Base-by-base conservation (phyloP, 2,113 vertebrate species). In the Vulpes lagopus region DNA sequence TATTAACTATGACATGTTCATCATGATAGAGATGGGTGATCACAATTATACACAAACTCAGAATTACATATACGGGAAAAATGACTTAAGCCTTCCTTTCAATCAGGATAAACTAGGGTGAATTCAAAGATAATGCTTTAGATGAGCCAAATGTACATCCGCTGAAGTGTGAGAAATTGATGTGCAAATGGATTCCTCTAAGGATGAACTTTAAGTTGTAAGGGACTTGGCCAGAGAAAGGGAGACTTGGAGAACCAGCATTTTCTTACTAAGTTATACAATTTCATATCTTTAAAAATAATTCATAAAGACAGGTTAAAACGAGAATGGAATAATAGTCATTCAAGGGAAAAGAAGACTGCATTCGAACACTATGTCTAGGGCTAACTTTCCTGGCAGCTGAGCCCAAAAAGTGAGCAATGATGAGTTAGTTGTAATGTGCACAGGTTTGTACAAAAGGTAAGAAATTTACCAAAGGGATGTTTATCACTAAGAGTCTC, bases 291-390 rank as follows among this genome's bases (percentile, higher is more conserved):
- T 95, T 51, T 67, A 85, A 83, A 94, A 95, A 89, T 88, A 80
- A 92, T 90, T 97, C 86, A 94, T 85, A 95, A 96, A 96, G 95
- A 78, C 84, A 94, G 67, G 79, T 79, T 96, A 95, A 90, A 95
- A 96, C 23, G 76, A 94, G 73, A 97, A 89, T 83, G 74, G 95
- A 94, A 76, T 73, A 89, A 69, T 19, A 89, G 80, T 71, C 17
- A 19, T 27, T 96, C 20, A 62, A 53, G 62, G 25, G 78, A 62
- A 87, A 95, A 88, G 69, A 96, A 43, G 43, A 43, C 51, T 27
- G 5, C 5, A 30, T 32, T 43, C 69, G 51, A 86, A n/a, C 3
- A 51, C 30, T 51, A 9, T 5, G 49, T 55, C 55, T 73, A 80
- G 84, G 20, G 35, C 22, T 43, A 25, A 64, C 57, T 76, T 74